A percentile compares a stretch with the other conserved stretches of the same genome.
These are phyloP conservation scores for Cherax destructor DNA, from an alignment of 1,140 invertebrate genomes.

Conservation along the genomic window DNA sequence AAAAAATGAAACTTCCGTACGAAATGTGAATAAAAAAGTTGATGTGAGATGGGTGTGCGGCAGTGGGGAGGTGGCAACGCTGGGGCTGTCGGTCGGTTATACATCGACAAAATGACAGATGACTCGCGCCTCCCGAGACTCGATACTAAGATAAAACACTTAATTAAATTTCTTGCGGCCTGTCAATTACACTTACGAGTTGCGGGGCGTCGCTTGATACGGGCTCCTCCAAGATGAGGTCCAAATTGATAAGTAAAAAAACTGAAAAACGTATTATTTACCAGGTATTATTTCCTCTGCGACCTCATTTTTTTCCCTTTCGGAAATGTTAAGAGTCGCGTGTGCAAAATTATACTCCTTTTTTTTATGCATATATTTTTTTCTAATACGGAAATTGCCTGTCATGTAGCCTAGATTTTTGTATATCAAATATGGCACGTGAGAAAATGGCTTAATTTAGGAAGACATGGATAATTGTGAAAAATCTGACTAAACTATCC, in stretches of 20 bases:
- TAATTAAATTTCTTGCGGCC: conserved; percentile 66
- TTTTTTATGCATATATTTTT: neutral
- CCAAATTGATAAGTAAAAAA: conserved; percentile 50
- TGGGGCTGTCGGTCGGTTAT: conserved; percentile 52
- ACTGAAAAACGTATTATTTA: neutral
- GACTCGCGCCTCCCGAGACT: conserved; percentile 49
- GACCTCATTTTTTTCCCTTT: neutral
- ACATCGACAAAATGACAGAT: conserved; percentile 69
- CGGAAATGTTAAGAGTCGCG: neutral
- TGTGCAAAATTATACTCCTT: neutral
- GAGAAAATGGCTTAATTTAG: neutral
- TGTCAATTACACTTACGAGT: conserved; percentile 58
- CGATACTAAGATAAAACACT: conserved; percentile 68
- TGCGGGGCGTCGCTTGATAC: conserved; percentile 48
- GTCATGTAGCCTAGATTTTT: neutral
- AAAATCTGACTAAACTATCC: neutral
- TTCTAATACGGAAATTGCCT: neutral
- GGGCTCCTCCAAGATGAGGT: neutral
- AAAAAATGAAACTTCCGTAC: too few relatives aligned
- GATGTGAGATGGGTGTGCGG: neutral
- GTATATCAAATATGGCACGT: too few relatives aligned
- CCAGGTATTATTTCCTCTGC: neutral
- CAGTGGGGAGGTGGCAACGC: conserved; percentile 17
- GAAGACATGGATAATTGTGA: neutral
- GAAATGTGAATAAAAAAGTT: too few relatives aligned